Evolutionary conservation across 2,888 invertebrate species (phyloP).

Genomic region (Lasioglossum zephyrum): DNA sequence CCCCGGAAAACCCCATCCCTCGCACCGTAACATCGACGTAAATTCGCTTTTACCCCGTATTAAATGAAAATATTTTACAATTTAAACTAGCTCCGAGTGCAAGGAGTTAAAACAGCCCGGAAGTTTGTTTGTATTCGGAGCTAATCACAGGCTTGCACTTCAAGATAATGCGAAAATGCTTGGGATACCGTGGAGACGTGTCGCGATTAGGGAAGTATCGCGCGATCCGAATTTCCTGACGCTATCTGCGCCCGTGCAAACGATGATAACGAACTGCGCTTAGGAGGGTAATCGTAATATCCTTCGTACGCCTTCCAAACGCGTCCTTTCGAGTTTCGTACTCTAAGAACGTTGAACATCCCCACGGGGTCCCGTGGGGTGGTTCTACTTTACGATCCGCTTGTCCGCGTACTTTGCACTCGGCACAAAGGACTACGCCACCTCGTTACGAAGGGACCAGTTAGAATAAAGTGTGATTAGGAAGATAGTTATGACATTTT

Average conservation of each 20-base stretch:
- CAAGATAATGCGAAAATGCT: slow-evolving; percentile 21
- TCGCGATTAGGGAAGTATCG: slow-evolving; percentile 49
- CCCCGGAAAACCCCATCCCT: background rate
- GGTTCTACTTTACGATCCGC: slow-evolving; percentile 80
- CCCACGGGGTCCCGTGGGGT: slow-evolving; percentile 77
- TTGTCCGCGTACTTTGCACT: slow-evolving; percentile 77
- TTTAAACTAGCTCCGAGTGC: background rate
- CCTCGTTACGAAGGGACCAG: slow-evolving; percentile 80
- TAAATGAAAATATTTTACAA: background rate
- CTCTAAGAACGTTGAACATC: slow-evolving; percentile 75
- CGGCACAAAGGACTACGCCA: slow-evolving; percentile 76
- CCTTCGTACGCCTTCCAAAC: slow-evolving; percentile 70
- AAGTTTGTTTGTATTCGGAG: background rate
- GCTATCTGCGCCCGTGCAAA: slow-evolving; percentile 63
- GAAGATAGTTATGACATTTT: slow-evolving; percentile 83
- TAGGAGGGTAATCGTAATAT: slow-evolving; percentile 75
- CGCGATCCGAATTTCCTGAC: slow-evolving; percentile 65
- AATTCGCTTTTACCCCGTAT: background rate
- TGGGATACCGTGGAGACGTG: slow-evolving; percentile 37
- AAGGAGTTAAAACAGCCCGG: too few relatives aligned
- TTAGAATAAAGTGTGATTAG: slow-evolving; percentile 84
- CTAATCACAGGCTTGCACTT: background rate
- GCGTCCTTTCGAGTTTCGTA: slow-evolving; percentile 74
- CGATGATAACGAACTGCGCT: slow-evolving; percentile 73
- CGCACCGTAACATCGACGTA: background rate